Evolutionary conservation across 2,888 invertebrate species (phyloP).

Genomic region (Hydrotaea cyrtoneurina): DNA sequence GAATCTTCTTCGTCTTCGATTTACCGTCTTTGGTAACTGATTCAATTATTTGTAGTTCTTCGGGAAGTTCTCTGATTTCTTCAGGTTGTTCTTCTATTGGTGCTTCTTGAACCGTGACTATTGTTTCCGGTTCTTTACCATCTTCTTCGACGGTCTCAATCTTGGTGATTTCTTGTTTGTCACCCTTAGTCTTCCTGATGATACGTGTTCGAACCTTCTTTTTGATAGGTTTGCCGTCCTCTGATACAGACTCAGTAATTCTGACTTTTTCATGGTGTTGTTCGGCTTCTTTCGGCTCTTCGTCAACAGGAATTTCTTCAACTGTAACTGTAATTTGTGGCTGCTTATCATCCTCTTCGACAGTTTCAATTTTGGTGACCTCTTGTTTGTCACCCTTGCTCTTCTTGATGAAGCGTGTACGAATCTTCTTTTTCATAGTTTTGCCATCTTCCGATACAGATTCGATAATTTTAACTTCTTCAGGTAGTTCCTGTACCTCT

Average conservation of each 20-base stretch:
- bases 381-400: conserved; percentile 58
- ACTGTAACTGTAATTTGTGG: conserved; percentile 62
- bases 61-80: conserved; percentile 54
- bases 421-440: conserved; percentile 53
- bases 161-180: conserved; percentile 61
- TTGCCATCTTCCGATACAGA: conserved; percentile 57
- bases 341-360: conserved; percentile 57
- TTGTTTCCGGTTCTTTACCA: conserved; percentile 61
- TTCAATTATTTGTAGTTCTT: conserved; percentile 54
- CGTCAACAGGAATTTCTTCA: conserved; percentile 55
- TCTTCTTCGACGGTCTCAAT: conserved; percentile 63
- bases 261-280: conserved; percentile 67
- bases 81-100: conserved; percentile 42
- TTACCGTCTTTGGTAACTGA: conserved; percentile 55
- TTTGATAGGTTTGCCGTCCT: conserved; percentile 72
- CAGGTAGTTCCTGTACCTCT: conserved; percentile 41
- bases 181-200: conserved; percentile 68
- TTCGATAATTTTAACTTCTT: conserved; percentile 57
- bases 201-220: conserved; percentile 70
- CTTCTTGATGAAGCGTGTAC: conserved; percentile 55
- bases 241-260: conserved; percentile 74
- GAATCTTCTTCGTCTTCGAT: conserved; percentile 54
- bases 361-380: conserved; percentile 60
- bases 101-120: conserved; percentile 54
- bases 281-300: conserved; percentile 40